Evolutionary conservation across 2,113 vertebrate species (phyloP).

Genomic region (Mionectes macconnelli): DNA sequence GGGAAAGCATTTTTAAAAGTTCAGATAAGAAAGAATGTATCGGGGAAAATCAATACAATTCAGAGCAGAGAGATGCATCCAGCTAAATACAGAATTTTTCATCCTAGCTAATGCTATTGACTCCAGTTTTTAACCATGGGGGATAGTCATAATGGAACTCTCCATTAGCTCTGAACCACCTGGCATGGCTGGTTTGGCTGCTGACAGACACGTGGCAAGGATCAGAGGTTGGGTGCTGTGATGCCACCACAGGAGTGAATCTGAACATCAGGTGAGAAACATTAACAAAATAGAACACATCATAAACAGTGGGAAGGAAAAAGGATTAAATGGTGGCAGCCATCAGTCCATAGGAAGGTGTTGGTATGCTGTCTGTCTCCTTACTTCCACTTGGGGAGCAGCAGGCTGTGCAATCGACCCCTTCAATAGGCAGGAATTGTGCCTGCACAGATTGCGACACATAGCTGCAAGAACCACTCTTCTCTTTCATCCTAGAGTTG

Average conservation of each 20-base stretch:
- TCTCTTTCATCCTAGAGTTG: background rate
- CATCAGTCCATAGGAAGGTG: background rate
- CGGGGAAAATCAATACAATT: background rate
- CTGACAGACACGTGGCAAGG: background rate
- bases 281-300: background rate
- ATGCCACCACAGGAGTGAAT: accelerated
- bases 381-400: background rate
- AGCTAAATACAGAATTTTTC: background rate
- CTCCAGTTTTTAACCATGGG: background rate
- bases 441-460: accelerated
- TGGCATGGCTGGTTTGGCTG: background rate
- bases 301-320: background rate
- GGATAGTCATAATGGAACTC: background rate
- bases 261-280: background rate
- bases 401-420: background rate
- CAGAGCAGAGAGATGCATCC: background rate
- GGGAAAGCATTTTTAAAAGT: background rate
- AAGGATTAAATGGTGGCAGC: background rate
- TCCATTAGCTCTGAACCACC: background rate
- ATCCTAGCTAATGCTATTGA: background rate
- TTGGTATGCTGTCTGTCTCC: background rate
- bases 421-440: background rate
- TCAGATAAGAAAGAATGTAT: background rate
- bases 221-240: background rate
- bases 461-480: background rate